These are phyloP conservation scores for Sporophila hypoxantha DNA, from an alignment of 2,113 vertebrate genomes.

Conservation along the genomic window DNA sequence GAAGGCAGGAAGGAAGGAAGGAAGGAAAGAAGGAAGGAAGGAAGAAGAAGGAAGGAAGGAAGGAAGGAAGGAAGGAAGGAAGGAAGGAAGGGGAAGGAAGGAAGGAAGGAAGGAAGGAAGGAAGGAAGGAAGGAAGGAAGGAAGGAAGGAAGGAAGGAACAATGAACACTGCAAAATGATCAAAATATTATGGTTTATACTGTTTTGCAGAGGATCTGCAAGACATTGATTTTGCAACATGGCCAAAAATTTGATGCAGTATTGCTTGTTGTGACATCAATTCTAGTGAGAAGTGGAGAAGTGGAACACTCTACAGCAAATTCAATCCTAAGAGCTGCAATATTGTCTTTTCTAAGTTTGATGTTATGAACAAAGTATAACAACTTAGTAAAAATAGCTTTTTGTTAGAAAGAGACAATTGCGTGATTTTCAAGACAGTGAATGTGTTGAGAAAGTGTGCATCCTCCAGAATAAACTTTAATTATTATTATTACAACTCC, in stretches of 20 bases:
- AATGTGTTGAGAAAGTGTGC: not conserved
- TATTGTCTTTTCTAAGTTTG: not conserved
- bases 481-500: not conserved
- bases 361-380: not conserved
- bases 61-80: not conserved
- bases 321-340: not conserved
- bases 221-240: not conserved
- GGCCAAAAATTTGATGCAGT: not conserved
- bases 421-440: not conserved
- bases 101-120: too few relatives aligned
- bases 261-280: not conserved
- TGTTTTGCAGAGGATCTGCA: not conserved
- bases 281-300: not conserved
- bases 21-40: too few relatives aligned
- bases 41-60: too few relatives aligned
- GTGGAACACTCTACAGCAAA: not conserved
- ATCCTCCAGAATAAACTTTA: not conserved
- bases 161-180: not conserved
- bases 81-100: too few relatives aligned
- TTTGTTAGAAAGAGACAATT: not conserved
- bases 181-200: not conserved
- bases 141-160: not conserved
- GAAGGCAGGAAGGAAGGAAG: too few relatives aligned
- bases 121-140: not conserved
- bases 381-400: not conserved